Base-by-base conservation (phyloP, 92 coral and sea anemone genomes). In the Siderastrea radians region DNA sequence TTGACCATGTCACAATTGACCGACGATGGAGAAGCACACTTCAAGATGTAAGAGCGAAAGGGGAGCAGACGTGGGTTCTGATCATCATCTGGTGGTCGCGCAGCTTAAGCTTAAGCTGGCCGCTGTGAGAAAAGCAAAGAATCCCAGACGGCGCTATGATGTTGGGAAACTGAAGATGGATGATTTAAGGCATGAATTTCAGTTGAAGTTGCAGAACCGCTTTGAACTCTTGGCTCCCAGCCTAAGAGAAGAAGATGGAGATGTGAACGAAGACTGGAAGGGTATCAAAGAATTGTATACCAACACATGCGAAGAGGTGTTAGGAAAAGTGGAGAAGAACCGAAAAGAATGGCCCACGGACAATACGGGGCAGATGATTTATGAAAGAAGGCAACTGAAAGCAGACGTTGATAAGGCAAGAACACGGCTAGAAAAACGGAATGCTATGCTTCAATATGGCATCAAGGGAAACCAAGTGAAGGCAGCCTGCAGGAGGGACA, bases 41-140 rank as follows among this genome's bases (percentile, higher is more conserved):
- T 38, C 73, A 83, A 50, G 86, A 81, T 68, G 86, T 81, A 3
- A 68, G 86, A 81, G 77, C 14, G 15, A 51, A 69, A 83, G 68
- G 68, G 82, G 38, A 26, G 38, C 38, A 26, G 38, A 47, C 49
- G 81, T 74, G 19, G 81, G 82, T 59, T 43, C 64, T 4, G 81
- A 84, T 71, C 87, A 83, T 44, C 79, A 83, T 13, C 63, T 83
- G 71, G 73, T 83, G 47, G 72, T 67, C 49, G 11, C 49, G 12
- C 49, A 67, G 15, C 63, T 67, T 67, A 6, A 68, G n/a, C 13
- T 45, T 1, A 44, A 47, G 74, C 63, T 58, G 6, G 16, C 63
- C 12, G 63, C 16, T 7, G 3, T 2, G 16, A 7, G 15, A 58
- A 52, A 52, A 52, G 57, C 57, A 52, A 52, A 9, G 9, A 52